Percentiles rank a stretch among this genome's conserved stretches.
These are phyloP conservation scores for Ictidomys tridecemlineatus DNA, from an alignment of 2,113 vertebrate genomes.

Conservation along the genomic window DNA sequence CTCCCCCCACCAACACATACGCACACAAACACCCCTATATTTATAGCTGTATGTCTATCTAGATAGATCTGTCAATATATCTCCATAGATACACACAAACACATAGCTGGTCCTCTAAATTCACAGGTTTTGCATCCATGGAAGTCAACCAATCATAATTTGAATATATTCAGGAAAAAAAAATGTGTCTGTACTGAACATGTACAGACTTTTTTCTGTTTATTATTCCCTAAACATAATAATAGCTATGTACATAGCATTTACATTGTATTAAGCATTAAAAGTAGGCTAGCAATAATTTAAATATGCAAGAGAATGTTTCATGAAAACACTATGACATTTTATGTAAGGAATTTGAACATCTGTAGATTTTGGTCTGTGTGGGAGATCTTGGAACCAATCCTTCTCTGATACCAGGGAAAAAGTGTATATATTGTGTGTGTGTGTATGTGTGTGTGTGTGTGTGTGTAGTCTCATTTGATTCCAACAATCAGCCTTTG, in stretches of 20 bases:
- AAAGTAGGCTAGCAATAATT: neutral
- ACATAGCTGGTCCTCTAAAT: neutral
- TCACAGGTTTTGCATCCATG: neutral
- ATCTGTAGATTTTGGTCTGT: neutral
- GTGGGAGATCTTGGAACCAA: neutral
- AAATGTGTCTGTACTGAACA: neutral
- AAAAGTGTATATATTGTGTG: too few relatives aligned
- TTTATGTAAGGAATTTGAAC: neutral
- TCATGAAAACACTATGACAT: neutral
- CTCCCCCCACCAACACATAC: neutral
- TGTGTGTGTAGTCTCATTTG: too few relatives aligned
- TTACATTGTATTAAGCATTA: neutral
- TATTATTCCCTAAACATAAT: neutral
- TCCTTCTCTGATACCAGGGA: neutral
- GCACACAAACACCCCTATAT: neutral
- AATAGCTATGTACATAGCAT: neutral
- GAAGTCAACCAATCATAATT: neutral
- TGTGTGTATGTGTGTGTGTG: too few relatives aligned
- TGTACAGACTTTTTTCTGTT: neutral
- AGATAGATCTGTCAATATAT: too few relatives aligned
- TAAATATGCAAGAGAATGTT: neutral
- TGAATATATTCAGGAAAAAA: neutral
- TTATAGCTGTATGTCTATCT: too few relatives aligned
- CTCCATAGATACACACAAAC: too few relatives aligned
- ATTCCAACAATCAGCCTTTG: neutral